Conservation (phyloP, 2,888 invertebrate genomes). For the Orgyia antiqua region DNA sequence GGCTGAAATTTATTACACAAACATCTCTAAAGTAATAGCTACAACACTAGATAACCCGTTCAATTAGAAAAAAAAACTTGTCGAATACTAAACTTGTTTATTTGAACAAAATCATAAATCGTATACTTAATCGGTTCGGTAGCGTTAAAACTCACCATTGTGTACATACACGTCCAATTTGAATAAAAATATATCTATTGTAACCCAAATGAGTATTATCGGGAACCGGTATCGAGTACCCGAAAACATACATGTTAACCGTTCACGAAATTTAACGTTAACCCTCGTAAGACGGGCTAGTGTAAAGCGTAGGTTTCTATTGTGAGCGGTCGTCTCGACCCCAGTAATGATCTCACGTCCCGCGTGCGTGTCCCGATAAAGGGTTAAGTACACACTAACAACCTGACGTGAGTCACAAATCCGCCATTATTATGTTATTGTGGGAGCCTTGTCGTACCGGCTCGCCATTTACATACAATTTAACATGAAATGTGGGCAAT, state of each 20-base stretch:
- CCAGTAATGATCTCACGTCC: slow-evolving; percentile 74
- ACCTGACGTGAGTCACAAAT: slow-evolving; percentile 77
- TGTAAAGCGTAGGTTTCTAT: slow-evolving; percentile 34
- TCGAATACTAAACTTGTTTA: slow-evolving; percentile 19
- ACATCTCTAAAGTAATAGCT: slow-evolving; percentile 11
- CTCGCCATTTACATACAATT: slow-evolving; percentile 75
- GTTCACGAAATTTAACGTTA: slow-evolving; percentile 32
- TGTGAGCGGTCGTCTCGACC: slow-evolving; percentile 52
- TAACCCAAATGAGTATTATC: slow-evolving; percentile 37
- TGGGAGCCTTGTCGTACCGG: slow-evolving; percentile 70
- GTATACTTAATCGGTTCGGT: slow-evolving; percentile 37
- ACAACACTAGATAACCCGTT: slow-evolving; percentile 16
- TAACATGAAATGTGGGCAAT: slow-evolving; percentile 76
- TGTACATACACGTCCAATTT: slow-evolving; percentile 27
- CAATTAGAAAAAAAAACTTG: slow-evolving; percentile 24
- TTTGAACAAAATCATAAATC: slow-evolving; percentile 25
- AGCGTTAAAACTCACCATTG: slow-evolving; percentile 32
- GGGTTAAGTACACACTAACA: slow-evolving; percentile 77
- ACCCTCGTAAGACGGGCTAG: slow-evolving; percentile 31
- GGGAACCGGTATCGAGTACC: slow-evolving; percentile 37
- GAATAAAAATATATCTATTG: slow-evolving; percentile 38
- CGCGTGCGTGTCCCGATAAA: slow-evolving; percentile 75
- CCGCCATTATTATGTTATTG: slow-evolving; percentile 78
- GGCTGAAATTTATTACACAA: slow-evolving; percentile 15
- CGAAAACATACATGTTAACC: slow-evolving; percentile 51